phyloP scores from a whole-genome alignment of 2,888 invertebrate genomes.

The Thera britannica region DNA sequence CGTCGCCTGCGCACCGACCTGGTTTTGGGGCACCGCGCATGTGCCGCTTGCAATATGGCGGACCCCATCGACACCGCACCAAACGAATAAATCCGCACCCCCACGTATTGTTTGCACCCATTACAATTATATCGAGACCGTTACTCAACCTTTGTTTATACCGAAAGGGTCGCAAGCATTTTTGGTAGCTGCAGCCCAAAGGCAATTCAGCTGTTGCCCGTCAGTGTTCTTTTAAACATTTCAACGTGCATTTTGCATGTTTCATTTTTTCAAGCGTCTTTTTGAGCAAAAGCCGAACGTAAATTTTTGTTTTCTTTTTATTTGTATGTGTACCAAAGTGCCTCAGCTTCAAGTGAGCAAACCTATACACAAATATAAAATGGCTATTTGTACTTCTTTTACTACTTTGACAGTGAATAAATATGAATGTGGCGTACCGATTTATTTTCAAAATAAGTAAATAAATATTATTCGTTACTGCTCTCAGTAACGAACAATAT shows the following conservation, averaged over 20 bases:
- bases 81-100: conserved; percentile 34
- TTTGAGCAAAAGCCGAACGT: conserved; percentile 21
- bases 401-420: conserved; percentile 17
- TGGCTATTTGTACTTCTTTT: background rate
- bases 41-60: conserved; percentile 26
- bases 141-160: conserved; percentile 28
- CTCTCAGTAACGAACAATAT: too few relatives aligned
- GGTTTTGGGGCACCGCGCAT: conserved; percentile 30
- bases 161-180: conserved; percentile 25
- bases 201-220: conserved; percentile 11
- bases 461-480: too few relatives aligned
- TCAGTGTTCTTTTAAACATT: conserved; percentile 10
- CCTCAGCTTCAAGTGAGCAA: conserved; percentile 16
- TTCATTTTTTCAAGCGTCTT: conserved; percentile 18
- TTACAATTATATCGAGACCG: conserved; percentile 33
- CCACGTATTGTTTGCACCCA: conserved; percentile 30
- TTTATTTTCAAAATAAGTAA: too few relatives aligned
- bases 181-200: conserved; percentile 11
- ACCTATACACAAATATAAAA: conserved; percentile 8
- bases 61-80: conserved; percentile 15
- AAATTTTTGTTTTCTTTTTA: conserved; percentile 16
- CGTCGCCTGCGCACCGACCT: conserved; percentile 27
- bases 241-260: conserved; percentile 8
- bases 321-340: conserved; percentile 7
- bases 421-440: background rate